These are phyloP conservation scores for Enteromius radiatus DNA, from an alignment of 2,797 vertebrate species.

Conservation along the genomic window DNA sequence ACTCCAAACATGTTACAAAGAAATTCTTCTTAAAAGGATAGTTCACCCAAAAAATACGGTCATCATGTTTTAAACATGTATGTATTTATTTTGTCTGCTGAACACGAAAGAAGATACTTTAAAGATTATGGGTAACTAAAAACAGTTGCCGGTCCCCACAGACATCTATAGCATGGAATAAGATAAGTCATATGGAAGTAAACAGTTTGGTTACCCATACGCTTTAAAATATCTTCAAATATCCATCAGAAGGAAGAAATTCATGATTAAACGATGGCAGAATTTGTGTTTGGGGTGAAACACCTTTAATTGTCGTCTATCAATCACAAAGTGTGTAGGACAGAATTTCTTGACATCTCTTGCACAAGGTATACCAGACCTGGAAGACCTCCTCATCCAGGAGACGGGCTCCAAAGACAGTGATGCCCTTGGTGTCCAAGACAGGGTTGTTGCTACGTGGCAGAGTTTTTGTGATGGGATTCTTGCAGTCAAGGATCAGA, in stretches of 20 bases:
- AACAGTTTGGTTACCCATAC: neutral
- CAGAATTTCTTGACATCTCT: neutral
- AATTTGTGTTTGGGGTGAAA: neutral
- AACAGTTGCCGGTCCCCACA: neutral
- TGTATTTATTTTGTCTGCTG: neutral
- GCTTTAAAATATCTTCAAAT: neutral
- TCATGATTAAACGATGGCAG: neutral
- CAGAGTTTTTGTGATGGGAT: slow-evolving; percentile 81
- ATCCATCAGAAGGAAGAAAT: neutral
- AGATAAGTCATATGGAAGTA: neutral
- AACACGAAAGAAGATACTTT: neutral
- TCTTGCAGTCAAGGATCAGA: slow-evolving; percentile 90
- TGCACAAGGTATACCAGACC: slow-evolving; percentile 71
- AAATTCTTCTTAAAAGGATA: neutral
- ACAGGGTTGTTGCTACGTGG: slow-evolving; percentile 80
- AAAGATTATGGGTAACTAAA: neutral
- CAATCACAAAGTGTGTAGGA: neutral
- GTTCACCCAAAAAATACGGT: neutral
- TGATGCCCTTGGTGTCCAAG: slow-evolving; percentile 88
- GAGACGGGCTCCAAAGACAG: slow-evolving; percentile 88
- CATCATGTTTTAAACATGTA: neutral
- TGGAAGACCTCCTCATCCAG: slow-evolving; percentile 91
- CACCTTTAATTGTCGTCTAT: neutral
- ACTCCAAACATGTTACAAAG: neutral
- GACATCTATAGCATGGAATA: neutral